A percentile compares a stretch with the other conserved stretches of the same genome.
phyloP scores from a whole-genome alignment of 92 coral and sea anemone genomes.

The Epizoanthus ramosus region DNA sequence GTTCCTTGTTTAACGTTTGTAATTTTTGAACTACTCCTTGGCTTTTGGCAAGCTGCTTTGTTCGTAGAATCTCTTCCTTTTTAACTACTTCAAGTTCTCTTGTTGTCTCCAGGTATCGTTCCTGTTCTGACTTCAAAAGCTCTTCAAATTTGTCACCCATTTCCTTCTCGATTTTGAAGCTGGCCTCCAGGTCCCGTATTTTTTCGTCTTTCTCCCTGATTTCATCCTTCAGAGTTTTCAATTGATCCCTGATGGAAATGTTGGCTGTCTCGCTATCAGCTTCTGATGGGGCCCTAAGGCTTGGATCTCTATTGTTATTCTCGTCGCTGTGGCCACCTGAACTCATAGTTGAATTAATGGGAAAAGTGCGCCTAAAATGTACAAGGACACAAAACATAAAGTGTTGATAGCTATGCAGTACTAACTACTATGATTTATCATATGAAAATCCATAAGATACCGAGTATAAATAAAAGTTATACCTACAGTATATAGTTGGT shows the following conservation, averaged over 20 bases:
- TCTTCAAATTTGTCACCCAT: conserved; percentile 46
- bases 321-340: background rate
- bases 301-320: conserved; percentile 5
- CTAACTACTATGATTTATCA: too few relatives aligned
- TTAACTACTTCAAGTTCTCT: conserved; percentile 31
- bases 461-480: too few relatives aligned
- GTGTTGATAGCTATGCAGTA: too few relatives aligned
- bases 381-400: too few relatives aligned
- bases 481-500: too few relatives aligned
- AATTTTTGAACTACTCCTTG: conserved; percentile 6
- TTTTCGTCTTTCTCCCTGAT: conserved; percentile 56
- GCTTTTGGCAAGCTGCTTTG: conserved; percentile 12
- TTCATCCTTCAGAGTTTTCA: conserved; percentile 47
- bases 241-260: conserved; percentile 2
- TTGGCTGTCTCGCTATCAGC: background rate
- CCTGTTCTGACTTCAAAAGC: conserved; percentile 54
- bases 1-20: conserved; percentile 6
- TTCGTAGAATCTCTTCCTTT: background rate
- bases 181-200: conserved; percentile 62
- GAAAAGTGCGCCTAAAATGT: background rate
- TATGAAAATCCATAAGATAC: too few relatives aligned
- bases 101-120: conserved; percentile 29
- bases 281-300: background rate
- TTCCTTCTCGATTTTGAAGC: conserved; percentile 63
- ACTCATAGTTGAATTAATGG: background rate